These are phyloP conservation scores for Drosophila kepulauana DNA, from an alignment of 1,140 invertebrate species.

Conservation along the genomic window DNA sequence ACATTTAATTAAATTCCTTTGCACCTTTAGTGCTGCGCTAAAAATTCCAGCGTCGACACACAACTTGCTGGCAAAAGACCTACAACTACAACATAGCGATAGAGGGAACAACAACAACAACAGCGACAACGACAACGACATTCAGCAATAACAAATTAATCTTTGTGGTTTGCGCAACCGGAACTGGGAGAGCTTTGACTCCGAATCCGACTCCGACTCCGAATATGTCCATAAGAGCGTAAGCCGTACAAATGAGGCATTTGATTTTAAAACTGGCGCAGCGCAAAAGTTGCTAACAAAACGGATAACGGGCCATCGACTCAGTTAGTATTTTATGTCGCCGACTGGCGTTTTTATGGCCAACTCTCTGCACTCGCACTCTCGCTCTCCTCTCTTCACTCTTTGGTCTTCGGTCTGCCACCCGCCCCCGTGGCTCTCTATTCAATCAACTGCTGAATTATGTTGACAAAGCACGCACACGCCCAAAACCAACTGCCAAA, in stretches of 20 bases:
- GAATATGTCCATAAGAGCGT: slow-evolving; percentile 17
- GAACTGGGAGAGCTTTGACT: slow-evolving; percentile 17
- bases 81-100: slow-evolving; percentile 25
- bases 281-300: slow-evolving; percentile 66
- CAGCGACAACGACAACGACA: slow-evolving; percentile 11
- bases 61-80: slow-evolving; percentile 37
- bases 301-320: slow-evolving; percentile 56
- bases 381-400: too few relatives aligned
- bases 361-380: slow-evolving; percentile 1
- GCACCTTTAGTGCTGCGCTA: slow-evolving; percentile 82
- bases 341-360: slow-evolving; percentile 58
- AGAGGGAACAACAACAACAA: slow-evolving; percentile 4
- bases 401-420: background rate
- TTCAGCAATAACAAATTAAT: slow-evolving; percentile 78
- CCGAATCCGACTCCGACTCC: background rate
- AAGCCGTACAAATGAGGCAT: slow-evolving; percentile 73
- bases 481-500: slow-evolving; percentile 43
- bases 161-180: slow-evolving; percentile 67
- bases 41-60: slow-evolving; percentile 69
- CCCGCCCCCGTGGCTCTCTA: slow-evolving; percentile 16
- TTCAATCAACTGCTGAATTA: slow-evolving; percentile 77
- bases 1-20: slow-evolving; percentile 84
- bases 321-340: slow-evolving; percentile 58
- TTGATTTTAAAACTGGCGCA: slow-evolving; percentile 76
- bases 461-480: slow-evolving; percentile 76